These are phyloP conservation scores for Pteruthius melanotis DNA, from an alignment of 2,113 vertebrate genomes.

Conservation along the genomic window DNA sequence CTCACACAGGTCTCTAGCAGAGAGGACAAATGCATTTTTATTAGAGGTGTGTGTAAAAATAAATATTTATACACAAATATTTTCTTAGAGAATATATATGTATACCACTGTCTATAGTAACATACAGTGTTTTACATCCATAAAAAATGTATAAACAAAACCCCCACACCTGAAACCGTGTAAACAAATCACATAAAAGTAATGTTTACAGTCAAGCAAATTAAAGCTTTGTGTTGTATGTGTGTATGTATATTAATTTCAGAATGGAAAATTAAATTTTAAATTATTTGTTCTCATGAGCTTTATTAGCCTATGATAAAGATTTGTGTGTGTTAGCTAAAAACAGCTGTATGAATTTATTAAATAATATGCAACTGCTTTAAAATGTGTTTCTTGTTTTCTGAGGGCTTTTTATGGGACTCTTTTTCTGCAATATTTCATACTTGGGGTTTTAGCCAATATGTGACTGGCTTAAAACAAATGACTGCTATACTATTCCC, in stretches of 20 bases:
- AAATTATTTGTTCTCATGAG: neutral
- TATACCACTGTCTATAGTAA: neutral
- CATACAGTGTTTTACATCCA: neutral
- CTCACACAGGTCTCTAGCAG: neutral
- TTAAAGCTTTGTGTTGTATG: neutral
- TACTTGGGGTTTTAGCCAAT: neutral
- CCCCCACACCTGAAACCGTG: neutral
- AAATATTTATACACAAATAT: neutral
- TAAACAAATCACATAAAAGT: neutral
- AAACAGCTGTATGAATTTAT: constrained; percentile 16
- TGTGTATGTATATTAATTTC: neutral
- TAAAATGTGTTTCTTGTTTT: constrained; percentile 37
- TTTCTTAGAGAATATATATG: neutral
- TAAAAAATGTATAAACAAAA: neutral
- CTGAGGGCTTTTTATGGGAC: neutral
- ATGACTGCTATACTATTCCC: neutral
- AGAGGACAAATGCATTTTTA: neutral
- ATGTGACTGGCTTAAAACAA: neutral
- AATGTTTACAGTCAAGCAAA: neutral
- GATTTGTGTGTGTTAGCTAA: neutral
- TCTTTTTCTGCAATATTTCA: neutral
- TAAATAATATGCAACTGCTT: neutral
- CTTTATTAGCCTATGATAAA: neutral
- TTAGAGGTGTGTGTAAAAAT: neutral
- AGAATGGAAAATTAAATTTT: neutral